These are phyloP conservation scores for Tetanocera ferruginea DNA, from an alignment of 2,888 invertebrate species.

Conservation along the genomic window DNA sequence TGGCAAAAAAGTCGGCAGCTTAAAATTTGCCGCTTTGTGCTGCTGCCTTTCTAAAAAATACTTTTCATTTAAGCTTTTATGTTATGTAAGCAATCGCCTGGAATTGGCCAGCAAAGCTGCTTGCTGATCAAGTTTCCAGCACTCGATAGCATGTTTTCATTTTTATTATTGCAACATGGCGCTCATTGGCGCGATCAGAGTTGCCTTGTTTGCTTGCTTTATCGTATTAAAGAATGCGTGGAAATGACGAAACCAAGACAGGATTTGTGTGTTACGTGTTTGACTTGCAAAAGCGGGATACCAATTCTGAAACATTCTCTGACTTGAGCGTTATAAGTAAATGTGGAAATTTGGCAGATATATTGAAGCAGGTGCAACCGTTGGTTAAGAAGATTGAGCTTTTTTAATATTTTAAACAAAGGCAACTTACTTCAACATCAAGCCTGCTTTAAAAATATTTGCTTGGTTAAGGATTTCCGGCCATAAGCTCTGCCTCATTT, in stretches of 20 bases:
- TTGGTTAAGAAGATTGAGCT: too few relatives aligned
- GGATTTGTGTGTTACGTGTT: not conserved
- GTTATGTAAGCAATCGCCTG: not conserved
- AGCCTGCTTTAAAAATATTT: too few relatives aligned
- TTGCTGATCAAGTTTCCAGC: conserved; percentile 5
- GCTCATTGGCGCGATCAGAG: not conserved
- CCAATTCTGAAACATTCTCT: too few relatives aligned
- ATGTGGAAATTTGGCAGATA: too few relatives aligned
- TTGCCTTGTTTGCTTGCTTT: too few relatives aligned
- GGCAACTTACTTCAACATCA: too few relatives aligned
- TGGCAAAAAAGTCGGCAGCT: not conserved
- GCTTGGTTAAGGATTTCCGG: too few relatives aligned
- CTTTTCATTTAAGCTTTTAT: not conserved
- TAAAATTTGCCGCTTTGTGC: not conserved
- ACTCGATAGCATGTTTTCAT: not conserved
- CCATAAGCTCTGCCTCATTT: too few relatives aligned
- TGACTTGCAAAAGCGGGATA: too few relatives aligned
- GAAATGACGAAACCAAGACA: not conserved
- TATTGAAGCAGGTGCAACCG: too few relatives aligned
- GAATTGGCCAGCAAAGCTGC: not conserved
- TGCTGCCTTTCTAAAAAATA: not conserved
- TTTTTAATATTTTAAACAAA: too few relatives aligned
- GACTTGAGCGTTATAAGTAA: too few relatives aligned
- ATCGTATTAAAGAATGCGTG: not conserved
- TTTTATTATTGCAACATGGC: not conserved